phyloP scores from a whole-genome alignment of 2,113 vertebrate genomes.

The Hippocampus guttulatus region DNA sequence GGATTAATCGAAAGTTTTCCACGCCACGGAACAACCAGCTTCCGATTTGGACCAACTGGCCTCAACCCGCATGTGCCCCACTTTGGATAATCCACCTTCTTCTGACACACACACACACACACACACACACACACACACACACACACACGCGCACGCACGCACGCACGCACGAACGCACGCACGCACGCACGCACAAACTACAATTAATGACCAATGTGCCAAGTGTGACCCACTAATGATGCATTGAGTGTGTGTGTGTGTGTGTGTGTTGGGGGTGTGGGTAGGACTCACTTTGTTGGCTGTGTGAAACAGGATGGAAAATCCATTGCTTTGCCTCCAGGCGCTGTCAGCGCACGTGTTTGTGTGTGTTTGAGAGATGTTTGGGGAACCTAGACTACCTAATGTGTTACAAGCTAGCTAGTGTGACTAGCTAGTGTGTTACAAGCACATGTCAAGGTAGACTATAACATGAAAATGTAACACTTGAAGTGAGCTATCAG shows the following conservation, averaged over 20 bases:
- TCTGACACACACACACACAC: not conserved
- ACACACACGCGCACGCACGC: not conserved
- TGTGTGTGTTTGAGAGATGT: slow-evolving; percentile 5
- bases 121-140: not conserved
- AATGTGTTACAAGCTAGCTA: not conserved
- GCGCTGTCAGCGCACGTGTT: not conserved
- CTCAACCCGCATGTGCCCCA: slow-evolving; percentile 18
- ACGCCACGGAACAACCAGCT: slow-evolving; percentile 28
- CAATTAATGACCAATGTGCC: not conserved
- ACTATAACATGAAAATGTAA: not conserved
- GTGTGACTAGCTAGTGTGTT: too few relatives aligned
- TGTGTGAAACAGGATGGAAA: not conserved
- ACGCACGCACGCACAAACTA: not conserved
- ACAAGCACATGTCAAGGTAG: too few relatives aligned
- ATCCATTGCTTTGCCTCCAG: not conserved
- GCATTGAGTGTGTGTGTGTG: not conserved
- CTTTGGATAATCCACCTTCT: slow-evolving; percentile 14
- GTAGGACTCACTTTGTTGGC: too few relatives aligned
- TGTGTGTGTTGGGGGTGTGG: not conserved
- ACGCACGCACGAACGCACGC: too few relatives aligned
- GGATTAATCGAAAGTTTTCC: slow-evolving; percentile 12
- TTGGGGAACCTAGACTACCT: slow-evolving; percentile 18
- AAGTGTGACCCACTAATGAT: not conserved
- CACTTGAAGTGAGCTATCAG: too few relatives aligned
- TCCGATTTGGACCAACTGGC: slow-evolving; percentile 13